phyloP scores from a whole-genome alignment of 2,797 vertebrate genomes.

The Pagetopsis macropterus region DNA sequence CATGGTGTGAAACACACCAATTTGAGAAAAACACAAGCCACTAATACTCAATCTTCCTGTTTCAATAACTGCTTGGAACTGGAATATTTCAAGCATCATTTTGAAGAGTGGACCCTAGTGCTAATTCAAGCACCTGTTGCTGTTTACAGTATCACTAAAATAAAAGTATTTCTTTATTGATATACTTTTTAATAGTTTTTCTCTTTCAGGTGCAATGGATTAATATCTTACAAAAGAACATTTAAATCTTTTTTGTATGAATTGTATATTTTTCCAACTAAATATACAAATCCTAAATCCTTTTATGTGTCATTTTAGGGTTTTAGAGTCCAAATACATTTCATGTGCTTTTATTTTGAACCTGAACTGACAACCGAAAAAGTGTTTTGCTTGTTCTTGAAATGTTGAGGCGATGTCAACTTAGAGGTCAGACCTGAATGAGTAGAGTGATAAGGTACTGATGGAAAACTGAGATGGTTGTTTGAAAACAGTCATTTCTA shows the following conservation, averaged over 20 bases:
- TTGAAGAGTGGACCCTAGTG: background rate
- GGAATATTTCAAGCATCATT: background rate
- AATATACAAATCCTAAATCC: background rate
- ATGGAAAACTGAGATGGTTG: background rate
- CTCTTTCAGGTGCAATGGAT: background rate
- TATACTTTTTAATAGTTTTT: background rate
- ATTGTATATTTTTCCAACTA: background rate
- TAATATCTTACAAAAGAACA: background rate
- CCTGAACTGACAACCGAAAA: background rate
- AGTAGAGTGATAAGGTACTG: background rate
- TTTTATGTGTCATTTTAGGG: background rate
- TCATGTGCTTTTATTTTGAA: conserved; percentile 6
- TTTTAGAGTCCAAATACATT: background rate
- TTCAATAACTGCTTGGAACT: background rate
- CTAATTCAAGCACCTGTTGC: background rate
- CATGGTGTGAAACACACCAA: background rate
- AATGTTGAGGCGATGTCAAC: background rate
- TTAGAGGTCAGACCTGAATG: background rate
- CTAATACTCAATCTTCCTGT: background rate
- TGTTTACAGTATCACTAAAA: background rate
- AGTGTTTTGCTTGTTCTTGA: background rate
- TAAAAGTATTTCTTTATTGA: background rate
- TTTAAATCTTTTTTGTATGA: background rate
- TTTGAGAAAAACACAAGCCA: background rate
- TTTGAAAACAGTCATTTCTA: background rate